phyloP scores from a whole-genome alignment of 2,888 invertebrate species.

The Petrolisthes manimaculis region DNA sequence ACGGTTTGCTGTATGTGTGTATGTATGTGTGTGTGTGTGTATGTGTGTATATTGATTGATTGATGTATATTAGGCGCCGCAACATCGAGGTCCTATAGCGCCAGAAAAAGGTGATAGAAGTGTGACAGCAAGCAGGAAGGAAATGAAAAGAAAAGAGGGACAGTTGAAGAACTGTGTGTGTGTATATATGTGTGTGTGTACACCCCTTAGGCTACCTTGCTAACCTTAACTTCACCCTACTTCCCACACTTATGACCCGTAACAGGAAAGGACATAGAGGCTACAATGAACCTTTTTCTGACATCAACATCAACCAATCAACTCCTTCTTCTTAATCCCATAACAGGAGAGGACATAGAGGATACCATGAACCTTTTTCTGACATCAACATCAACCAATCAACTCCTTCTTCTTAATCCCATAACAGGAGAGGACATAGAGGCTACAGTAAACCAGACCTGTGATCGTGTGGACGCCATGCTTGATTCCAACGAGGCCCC shows the following conservation, averaged over 20 bases:
- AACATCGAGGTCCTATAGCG: no score
- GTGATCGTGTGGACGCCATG: conserved; percentile 79
- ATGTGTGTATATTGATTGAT: no score
- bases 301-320: background rate
- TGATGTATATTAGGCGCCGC: no score
- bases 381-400: background rate
- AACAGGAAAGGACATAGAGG: background rate
- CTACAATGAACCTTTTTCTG: background rate
- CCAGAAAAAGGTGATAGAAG: no score
- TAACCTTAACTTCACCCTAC: background rate
- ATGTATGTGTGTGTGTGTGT: no score
- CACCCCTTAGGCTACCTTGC: background rate
- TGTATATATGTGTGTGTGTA: no score
- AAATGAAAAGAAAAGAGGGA: no score
- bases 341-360: background rate
- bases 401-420: background rate
- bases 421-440: conserved; percentile 60
- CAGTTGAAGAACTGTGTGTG: no score
- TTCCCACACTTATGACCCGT: background rate
- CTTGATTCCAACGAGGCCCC: conserved; percentile 78
- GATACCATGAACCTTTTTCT: background rate
- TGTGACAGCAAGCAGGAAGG: no score
- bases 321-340: background rate
- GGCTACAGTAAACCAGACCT: conserved; percentile 73
- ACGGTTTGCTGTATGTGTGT: no score